Evolutionary conservation across 2,797 vertebrate genomes (phyloP), one percentile per base, ranked within the genome.

Genomic region (Smutsia gigantea): DNA sequence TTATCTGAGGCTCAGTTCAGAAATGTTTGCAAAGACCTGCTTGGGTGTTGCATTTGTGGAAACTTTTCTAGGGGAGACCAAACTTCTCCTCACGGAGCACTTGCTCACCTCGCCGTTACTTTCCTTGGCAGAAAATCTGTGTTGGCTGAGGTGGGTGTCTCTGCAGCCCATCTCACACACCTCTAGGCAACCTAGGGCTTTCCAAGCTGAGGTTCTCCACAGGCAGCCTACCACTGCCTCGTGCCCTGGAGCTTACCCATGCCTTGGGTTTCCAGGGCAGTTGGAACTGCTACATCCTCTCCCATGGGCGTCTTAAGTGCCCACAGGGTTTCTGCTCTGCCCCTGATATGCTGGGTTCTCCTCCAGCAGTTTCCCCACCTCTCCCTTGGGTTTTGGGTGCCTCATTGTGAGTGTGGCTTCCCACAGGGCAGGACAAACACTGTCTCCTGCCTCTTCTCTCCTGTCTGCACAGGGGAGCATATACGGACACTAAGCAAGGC

Each of bases 211-310:
- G 7, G 34, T 31, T 63, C 11, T 23, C 49, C 27, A 23, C 3
- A n/a, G 31, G 23, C 59, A 37, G 34, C 29, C 74, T 68, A n/a
- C 69, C 17, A 2, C 23, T 39, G 75, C 51, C 34, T 34, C 4
- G 42, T 49, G 12, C n/a, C 27, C 49, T 25, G 23, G 5, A 4
- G 0, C 29, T 63, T 37, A 8, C 12, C 18, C 15, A 0, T 0
- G 42, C 12, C 59, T 55, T 34, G 9, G 5, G 4, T 46, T 34
- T 69, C 61, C 37, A 5, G 53, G 61, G 21, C 14, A 13, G 2
- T 10, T 6, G 14, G 39, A 42, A 34, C 8, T 46, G 39, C 42
- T 15, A 57, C 69, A 7, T 23, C 42, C 64, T 63, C 31, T 49
- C 68, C 27, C 42, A 19, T 18, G 27, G n/a, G 71, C 10, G 39